Base-by-base conservation (phyloP, 2,113 vertebrate species). In the Herpetotheres cachinnans region DNA sequence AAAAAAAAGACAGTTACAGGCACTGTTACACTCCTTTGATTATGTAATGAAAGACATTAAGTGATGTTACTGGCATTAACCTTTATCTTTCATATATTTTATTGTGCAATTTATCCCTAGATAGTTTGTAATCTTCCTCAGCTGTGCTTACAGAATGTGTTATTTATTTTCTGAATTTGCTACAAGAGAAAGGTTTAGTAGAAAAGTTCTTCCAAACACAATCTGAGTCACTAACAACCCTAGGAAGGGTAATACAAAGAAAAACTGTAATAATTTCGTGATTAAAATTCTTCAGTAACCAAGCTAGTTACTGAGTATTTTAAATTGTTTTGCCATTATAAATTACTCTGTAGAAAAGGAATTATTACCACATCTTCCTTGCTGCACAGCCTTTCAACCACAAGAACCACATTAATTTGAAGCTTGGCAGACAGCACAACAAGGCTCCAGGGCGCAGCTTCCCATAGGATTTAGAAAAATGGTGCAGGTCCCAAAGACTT, bases 341-440 rank as follows among this genome's bases (percentile, higher is more conserved):
- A 97, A 96, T 94, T 88, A 94, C 72, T 88, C 50, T 67, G 90
- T 66, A 95, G 93, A 88, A 96, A 91, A 85, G n/a, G 58, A 96
- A 93, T 95, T 91, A 95, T 89, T 91, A 97, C 95, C 95, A 95
- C 86, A 89, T 94, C 78, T 96, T 95, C 84, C 89, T 87, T 65
- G 67, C 84, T 86, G 78, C 72, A 95, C 58, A 96, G 82, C 67
- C 89, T 96, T 91, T 94, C 62, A 82, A 94, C 94, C 95, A 94
- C 94, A 97, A 94, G 89, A 95, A 95, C 96, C 94, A 95, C 93
- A 94, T 95, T 87, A 89, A 96, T 96, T 81, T 94, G 93, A 93
- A 95, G 62, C 62, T 91, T 95, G 97, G 94, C 96, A 96, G 70
- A 80, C 54, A 66, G 84, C 1, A 3, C 76, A 95, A 91, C 70